phyloP scores from a whole-genome alignment of 2,888 invertebrate species.

The Callyntrura sp. region DNA sequence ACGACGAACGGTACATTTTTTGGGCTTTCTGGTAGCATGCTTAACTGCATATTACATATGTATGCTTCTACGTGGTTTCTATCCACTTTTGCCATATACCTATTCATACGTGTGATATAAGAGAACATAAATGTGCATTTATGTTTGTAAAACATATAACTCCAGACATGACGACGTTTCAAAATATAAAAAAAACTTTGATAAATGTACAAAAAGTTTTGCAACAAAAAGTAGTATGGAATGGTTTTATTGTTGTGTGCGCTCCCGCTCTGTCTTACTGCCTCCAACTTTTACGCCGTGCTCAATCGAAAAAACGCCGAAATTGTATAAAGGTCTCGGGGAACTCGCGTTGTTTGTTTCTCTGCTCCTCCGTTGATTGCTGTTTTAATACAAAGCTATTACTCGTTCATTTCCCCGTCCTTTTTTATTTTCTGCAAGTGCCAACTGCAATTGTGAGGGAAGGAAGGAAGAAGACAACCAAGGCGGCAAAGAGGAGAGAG shows the following conservation, averaged over 20 bases:
- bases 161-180: too few relatives aligned
- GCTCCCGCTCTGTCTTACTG: not conserved
- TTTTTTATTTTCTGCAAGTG: slow-evolving; percentile 26
- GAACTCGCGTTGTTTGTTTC: slow-evolving; percentile 40
- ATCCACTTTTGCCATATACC: not conserved
- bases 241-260: slow-evolving; percentile 31
- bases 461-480: slow-evolving; percentile 19
- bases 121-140: too few relatives aligned
- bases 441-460: slow-evolving; percentile 54
- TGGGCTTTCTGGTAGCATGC: slow-evolving; percentile 4
- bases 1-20: slow-evolving; percentile 18
- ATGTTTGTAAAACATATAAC: too few relatives aligned
- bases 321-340: slow-evolving; percentile 35
- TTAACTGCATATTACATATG: slow-evolving; percentile 4
- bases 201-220: slow-evolving; percentile 23
- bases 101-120: too few relatives aligned
- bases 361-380: not conserved
- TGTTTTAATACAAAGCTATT: not conserved
- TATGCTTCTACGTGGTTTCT: not conserved
- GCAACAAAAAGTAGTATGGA: slow-evolving; percentile 13
- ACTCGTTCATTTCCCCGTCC: slow-evolving; percentile 12
- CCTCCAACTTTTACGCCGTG: not conserved
- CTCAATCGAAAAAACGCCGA: slow-evolving; percentile 24
- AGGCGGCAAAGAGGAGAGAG: slow-evolving; percentile 9
- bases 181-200: slow-evolving; percentile 5